Conservation (phyloP, 2,113 vertebrate species). For the Carlito syrichta region DNA sequence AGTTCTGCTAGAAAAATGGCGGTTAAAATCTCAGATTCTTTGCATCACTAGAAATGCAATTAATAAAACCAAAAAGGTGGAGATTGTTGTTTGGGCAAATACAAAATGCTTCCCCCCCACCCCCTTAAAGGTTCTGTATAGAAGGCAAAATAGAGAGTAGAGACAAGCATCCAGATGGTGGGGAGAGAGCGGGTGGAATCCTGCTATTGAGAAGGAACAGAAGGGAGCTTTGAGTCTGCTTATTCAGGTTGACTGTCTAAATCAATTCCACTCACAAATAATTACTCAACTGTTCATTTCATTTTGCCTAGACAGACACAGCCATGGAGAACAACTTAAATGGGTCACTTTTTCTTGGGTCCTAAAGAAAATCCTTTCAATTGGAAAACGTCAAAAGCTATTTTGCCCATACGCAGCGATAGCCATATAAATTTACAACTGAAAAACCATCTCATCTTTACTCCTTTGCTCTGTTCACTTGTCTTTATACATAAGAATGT, state of each 20-base stretch:
- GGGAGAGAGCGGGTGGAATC: not conserved
- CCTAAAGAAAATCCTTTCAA: constrained; percentile 17
- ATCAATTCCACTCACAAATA: constrained; percentile 24
- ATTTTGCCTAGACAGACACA: not conserved
- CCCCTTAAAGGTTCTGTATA: not conserved
- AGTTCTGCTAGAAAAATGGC: not conserved
- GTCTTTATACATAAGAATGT: not conserved
- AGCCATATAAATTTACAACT: not conserved
- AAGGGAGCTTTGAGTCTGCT: not conserved
- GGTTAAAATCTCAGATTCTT: constrained; percentile 61
- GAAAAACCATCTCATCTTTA: not conserved
- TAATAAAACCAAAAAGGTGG: constrained; percentile 53
- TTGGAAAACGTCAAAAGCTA: constrained; percentile 5
- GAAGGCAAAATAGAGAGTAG: not conserved
- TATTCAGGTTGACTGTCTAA: not conserved
- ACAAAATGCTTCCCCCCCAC: not conserved
- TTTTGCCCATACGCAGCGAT: not conserved
- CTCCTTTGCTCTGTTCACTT: not conserved
- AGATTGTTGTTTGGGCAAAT: not conserved
- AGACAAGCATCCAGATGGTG: not conserved
- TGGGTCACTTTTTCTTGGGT: not conserved
- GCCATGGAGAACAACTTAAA: not conserved
- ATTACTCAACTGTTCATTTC: not conserved
- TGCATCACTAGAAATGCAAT: constrained; percentile 65
- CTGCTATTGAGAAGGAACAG: not conserved